A percentile compares a stretch with the other conserved stretches of the same genome.
Conservation (phyloP, 2,113 vertebrate species). For the Nycticryphes semicollaris region DNA sequence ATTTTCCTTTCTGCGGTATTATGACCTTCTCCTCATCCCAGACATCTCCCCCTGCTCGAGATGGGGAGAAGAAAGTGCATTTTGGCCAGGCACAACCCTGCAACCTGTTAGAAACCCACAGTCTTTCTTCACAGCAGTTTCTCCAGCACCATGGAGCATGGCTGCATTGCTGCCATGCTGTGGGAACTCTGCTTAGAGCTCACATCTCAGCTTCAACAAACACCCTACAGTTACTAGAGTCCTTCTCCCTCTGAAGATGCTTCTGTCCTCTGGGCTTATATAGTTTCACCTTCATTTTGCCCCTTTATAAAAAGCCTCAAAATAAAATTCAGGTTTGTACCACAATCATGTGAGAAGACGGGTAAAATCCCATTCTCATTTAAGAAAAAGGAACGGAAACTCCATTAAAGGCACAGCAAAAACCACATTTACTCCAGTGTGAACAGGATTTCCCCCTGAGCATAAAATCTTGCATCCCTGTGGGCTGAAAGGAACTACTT, state of each 20-base stretch:
- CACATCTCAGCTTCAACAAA: neutral
- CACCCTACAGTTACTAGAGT: neutral
- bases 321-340: neutral
- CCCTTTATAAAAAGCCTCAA: neutral
- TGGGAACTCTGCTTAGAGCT: neutral
- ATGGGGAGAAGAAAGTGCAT: neutral
- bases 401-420: conserved; percentile 22
- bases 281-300: neutral
- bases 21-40: neutral
- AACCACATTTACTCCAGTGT: conserved; percentile 15
- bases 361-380: conserved; percentile 4
- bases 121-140: neutral
- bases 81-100: neutral
- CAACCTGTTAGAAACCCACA: neutral
- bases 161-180: neutral
- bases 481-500: neutral
- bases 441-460: neutral
- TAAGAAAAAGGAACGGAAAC: conserved; percentile 15
- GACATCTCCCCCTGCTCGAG: accelerated
- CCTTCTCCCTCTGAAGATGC: neutral
- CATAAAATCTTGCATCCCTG: neutral
- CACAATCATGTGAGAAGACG: neutral
- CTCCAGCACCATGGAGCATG: neutral
- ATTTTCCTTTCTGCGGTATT: neutral
- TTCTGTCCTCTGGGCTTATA: neutral